Conservation (phyloP, 2,888 invertebrate species). For the Pterostichus madidus region DNA sequence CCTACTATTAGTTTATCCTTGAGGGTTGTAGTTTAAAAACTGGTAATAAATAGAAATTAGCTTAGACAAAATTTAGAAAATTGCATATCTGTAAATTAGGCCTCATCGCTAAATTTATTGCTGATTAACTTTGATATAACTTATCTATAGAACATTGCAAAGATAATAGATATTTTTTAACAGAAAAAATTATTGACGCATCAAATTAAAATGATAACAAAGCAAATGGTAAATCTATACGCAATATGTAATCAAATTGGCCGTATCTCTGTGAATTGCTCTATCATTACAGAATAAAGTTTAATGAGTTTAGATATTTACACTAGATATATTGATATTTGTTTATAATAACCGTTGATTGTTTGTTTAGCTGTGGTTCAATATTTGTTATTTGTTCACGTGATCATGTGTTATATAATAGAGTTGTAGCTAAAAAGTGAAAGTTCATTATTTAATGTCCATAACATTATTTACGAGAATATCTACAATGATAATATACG, state of each 20-base stretch:
- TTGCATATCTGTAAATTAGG: no score
- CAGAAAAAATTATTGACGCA: neutral
- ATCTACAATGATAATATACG: neutral
- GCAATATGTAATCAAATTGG: conserved; percentile 21
- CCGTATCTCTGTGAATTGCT: neutral
- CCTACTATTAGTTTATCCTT: no score
- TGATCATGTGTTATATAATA: conserved; percentile 16
- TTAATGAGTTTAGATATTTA: conserved; percentile 40
- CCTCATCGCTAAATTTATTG: no score
- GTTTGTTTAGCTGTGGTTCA: conserved; percentile 28
- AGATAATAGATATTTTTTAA: neutral
- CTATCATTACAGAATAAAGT: conserved; percentile 37
- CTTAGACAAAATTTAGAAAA: no score
- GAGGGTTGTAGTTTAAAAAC: no score
- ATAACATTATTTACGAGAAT: neutral
- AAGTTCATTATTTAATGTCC: neutral
- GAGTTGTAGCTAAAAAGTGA: neutral
- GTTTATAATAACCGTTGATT: conserved; percentile 34
- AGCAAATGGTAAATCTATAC: conserved; percentile 30
- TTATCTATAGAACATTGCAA: neutral
- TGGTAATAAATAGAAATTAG: no score
- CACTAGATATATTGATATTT: conserved; percentile 34
- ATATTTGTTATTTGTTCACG: conserved; percentile 38
- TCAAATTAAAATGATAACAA: conserved; percentile 32
- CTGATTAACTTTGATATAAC: no score